These are phyloP conservation scores for Spatulosminthurus flaviceps DNA, from an alignment of 2,888 invertebrate species.

Conservation along the genomic window DNA sequence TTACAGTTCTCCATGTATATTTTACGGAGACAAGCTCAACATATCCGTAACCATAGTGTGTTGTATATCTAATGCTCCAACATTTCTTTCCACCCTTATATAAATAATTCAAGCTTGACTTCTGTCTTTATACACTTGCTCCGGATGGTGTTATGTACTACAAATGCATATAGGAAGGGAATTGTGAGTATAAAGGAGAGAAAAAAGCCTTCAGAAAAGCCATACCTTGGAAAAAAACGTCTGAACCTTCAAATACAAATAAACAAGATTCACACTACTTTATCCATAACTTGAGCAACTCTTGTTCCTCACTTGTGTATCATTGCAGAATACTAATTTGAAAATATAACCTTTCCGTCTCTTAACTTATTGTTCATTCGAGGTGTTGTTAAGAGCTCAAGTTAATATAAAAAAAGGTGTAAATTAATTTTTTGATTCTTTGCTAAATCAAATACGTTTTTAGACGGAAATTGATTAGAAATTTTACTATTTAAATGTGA, in stretches of 20 bases:
- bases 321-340: neutral
- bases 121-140: neutral
- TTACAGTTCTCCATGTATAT: conserved; percentile 36
- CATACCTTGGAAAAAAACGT: too few species aligned
- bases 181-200: too few species aligned
- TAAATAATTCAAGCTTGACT: conserved; percentile 42
- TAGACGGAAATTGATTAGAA: too few species aligned
- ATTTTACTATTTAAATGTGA: too few species aligned
- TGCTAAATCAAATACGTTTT: neutral
- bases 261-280: conserved; percentile 13
- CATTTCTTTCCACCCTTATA: too few species aligned
- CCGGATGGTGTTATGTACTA: too few species aligned
- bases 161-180: neutral
- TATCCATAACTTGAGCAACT: neutral
- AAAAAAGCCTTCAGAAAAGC: too few species aligned
- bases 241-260: neutral
- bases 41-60: neutral
- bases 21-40: neutral
- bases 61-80: too few species aligned
- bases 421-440: conserved; percentile 40
- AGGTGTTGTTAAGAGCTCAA: too few species aligned
- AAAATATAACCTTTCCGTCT: too few species aligned
- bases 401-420: conserved; percentile 40
- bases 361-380: too few species aligned
- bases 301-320: neutral